A percentile compares a stretch with the other conserved stretches of the same genome.
Evolutionary conservation across 1,140 invertebrate species (phyloP).

Genomic region (Harlomillsia oculata): DNA sequence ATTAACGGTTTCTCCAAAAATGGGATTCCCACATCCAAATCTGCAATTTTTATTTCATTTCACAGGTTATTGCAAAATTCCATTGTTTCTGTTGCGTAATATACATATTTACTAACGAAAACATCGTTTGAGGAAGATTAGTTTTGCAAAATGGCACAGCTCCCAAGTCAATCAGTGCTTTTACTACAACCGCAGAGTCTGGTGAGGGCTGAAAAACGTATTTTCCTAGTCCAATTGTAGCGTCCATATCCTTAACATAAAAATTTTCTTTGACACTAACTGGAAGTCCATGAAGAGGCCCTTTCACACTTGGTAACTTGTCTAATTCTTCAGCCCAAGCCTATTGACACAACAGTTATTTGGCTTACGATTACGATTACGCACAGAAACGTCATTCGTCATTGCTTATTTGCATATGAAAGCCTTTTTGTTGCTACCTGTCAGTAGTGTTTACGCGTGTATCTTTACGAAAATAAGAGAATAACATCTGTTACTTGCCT

Average conservation of each 20-base stretch:
- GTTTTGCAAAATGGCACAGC: slow-evolving; percentile 43
- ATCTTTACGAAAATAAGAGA: background rate
- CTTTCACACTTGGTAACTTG: slow-evolving; percentile 25
- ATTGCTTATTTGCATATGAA: background rate
- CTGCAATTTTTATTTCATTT: no score
- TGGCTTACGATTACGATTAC: background rate
- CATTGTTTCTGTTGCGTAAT: no score
- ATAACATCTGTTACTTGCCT: slow-evolving; percentile 3
- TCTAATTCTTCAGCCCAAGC: slow-evolving; percentile 39
- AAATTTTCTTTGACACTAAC: slow-evolving; percentile 39
- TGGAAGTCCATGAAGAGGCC: slow-evolving; percentile 39
- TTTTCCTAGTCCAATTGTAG: slow-evolving; percentile 19
- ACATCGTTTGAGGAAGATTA: slow-evolving; percentile 14
- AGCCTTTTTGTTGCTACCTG: no score
- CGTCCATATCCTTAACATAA: slow-evolving; percentile 41
- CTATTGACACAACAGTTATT: slow-evolving; percentile 15
- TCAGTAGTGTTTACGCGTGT: no score
- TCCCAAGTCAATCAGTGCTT: slow-evolving; percentile 35
- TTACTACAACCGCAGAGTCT: slow-evolving; percentile 38
- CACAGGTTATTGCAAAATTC: background rate
- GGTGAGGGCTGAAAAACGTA: slow-evolving; percentile 38
- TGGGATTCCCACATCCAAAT: slow-evolving; percentile 33
- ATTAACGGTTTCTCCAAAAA: slow-evolving; percentile 34
- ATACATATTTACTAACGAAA: no score
- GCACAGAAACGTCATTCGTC: background rate